These are phyloP conservation scores for Portunus trituberculatus DNA, from an alignment of 1,140 invertebrate genomes.

Conservation along the genomic window DNA sequence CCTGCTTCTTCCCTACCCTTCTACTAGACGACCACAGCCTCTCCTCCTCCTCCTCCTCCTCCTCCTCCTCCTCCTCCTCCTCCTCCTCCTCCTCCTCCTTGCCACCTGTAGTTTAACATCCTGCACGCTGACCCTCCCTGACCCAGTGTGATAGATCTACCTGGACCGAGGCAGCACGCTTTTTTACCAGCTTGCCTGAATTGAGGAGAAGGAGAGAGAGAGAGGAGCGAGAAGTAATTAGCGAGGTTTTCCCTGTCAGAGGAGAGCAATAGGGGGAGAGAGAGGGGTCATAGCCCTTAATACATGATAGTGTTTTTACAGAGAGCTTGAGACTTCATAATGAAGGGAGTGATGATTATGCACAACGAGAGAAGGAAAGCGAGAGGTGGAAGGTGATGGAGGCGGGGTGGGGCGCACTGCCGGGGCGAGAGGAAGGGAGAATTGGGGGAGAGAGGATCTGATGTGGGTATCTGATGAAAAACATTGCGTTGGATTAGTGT, in stretches of 20 bases:
- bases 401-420: no score
- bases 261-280: not conserved
- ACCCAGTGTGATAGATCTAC: constrained; percentile 49
- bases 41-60: not conserved
- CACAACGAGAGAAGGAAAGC: not conserved
- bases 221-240: not conserved
- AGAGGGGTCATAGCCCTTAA: not conserved
- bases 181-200: not conserved
- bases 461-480: no score
- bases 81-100: not conserved
- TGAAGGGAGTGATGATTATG: not conserved
- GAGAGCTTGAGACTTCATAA: not conserved
- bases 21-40: not conserved
- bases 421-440: no score
- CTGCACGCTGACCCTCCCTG: not conserved
- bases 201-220: constrained; percentile 9
- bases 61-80: not conserved
- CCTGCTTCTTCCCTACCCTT: not conserved
- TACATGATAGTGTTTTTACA: not conserved
- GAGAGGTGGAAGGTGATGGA: no score
- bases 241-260: not conserved
- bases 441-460: no score
- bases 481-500: no score
- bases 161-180: not conserved
- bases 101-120: constrained; percentile 35